A percentile compares a stretch with the other conserved stretches of the same genome.
phyloP scores from a whole-genome alignment of 2,797 vertebrate species.

The Megaceryle alcyon region DNA sequence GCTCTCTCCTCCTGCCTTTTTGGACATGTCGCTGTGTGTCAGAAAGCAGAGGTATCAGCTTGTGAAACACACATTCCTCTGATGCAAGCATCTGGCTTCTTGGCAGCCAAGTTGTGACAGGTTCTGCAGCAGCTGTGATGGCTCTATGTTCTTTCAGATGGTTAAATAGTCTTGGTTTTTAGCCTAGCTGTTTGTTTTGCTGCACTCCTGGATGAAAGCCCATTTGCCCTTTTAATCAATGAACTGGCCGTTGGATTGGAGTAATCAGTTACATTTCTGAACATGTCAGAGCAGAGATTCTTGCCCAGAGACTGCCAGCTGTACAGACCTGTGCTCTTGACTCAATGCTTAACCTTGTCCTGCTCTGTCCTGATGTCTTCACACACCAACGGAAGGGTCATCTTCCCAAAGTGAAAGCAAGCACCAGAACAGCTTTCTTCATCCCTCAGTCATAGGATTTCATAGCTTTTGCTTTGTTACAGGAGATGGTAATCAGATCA shows the following conservation, averaged over 20 bases:
- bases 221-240: slow-evolving; percentile 57
- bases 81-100: slow-evolving; percentile 67
- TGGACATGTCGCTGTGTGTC: slow-evolving; percentile 7
- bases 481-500: neutral
- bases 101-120: slow-evolving; percentile 73
- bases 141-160: slow-evolving; percentile 63
- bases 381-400: neutral
- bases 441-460: neutral
- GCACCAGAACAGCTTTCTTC: neutral
- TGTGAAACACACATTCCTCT: slow-evolving; percentile 69
- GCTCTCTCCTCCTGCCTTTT: neutral
- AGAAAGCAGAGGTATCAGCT: slow-evolving; percentile 43
- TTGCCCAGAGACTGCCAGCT: neutral
- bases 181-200: slow-evolving; percentile 50
- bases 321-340: neutral
- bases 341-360: neutral
- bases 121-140: slow-evolving; percentile 72
- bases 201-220: slow-evolving; percentile 59
- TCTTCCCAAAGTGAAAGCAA: neutral
- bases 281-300: slow-evolving; percentile 26
- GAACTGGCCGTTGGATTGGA: slow-evolving; percentile 29
- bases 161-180: slow-evolving; percentile 70
- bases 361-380: neutral
- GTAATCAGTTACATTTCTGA: slow-evolving; percentile 35
- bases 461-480: neutral